Base-by-base conservation (phyloP, 2,888 invertebrate genomes). In the Eupelmus urozonus region DNA sequence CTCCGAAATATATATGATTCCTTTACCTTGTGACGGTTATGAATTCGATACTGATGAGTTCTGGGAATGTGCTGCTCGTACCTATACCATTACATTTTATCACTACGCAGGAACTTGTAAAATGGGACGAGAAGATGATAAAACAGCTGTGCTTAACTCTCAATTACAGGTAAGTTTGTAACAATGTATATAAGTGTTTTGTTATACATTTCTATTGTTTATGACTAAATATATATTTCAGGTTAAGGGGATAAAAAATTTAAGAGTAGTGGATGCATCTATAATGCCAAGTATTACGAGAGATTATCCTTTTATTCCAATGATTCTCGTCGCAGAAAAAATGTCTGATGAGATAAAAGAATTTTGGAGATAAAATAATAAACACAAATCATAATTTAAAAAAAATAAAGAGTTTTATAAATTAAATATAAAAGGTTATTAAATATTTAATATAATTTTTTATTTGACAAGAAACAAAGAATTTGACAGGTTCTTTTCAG, bases 41-140 rank as follows among this genome's bases (percentile, higher is more conserved):
- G 86, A 90, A 0, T 93, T 93, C 82, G 93, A 92, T 0, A 92
- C 92, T 18, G 94, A 95, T 81, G 91, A 90, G 0, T 95, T 95
- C 85, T 94, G 94, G 90, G 93, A 92, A 42, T 95, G 95, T 84
- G 92, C 93, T 84, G 91, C 93, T 0, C 91, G 93, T 76, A 92
- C 93, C 88, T 92, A 94, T 80, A 93, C 94, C 0, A 92, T 93
- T 80, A 94, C 94, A 0, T 92, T 95, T 74, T 94, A 94, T 85
- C 94, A 94, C 85, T 93, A 93, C 81, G 86, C 87, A 23, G 93
- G 93, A 0, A 94, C 94, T 0, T 91, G 92, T 80, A 93, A 93
- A 82, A 94, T 94, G 94, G 94, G 94, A 0, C 92, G 93, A 0
- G 85, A 84, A 20, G 88, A 86, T 0, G 94, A 94, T 86, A 90